A percentile compares a stretch with the other conserved stretches of the same genome.
These are phyloP conservation scores for Nowickia ferox DNA, from an alignment of 2,888 invertebrate genomes.

Conservation along the genomic window DNA sequence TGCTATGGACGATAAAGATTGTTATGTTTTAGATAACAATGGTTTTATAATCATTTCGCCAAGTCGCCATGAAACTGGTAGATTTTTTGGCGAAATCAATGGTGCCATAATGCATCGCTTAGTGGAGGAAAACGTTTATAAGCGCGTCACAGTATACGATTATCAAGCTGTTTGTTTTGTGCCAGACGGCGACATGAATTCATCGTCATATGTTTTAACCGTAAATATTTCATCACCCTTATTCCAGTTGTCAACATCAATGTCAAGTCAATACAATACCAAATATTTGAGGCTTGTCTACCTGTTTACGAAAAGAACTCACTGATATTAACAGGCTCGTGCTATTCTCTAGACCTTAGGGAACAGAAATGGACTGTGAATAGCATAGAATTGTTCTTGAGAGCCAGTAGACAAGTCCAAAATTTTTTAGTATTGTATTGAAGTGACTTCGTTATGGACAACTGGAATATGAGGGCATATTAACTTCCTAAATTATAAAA, in stretches of 20 bases:
- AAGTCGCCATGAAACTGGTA: constrained; percentile 89
- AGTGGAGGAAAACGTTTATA: constrained; percentile 90
- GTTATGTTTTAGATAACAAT: constrained; percentile 94
- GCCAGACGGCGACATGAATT: constrained; percentile 86
- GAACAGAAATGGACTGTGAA: too few relatives aligned
- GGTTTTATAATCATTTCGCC: constrained; percentile 93
- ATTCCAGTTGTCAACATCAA: too few relatives aligned
- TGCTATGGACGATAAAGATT: constrained; percentile 87
- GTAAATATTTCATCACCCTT: constrained; percentile 83
- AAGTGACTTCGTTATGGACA: too few relatives aligned
- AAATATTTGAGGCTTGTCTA: too few relatives aligned
- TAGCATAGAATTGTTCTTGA: too few relatives aligned
- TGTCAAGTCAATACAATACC: too few relatives aligned
- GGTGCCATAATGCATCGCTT: constrained; percentile 90
- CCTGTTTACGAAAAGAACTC: too few relatives aligned
- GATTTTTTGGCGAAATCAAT: constrained; percentile 93
- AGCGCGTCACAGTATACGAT: constrained; percentile 90
- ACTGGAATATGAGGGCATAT: too few relatives aligned
- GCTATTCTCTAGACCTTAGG: too few relatives aligned
- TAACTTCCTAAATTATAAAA: neutral
- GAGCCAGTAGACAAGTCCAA: too few relatives aligned
- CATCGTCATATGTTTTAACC: constrained; percentile 86
- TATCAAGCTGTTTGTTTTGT: constrained; percentile 95
- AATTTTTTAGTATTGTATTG: too few relatives aligned
- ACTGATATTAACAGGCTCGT: too few relatives aligned